Percentiles rank a stretch among this genome's conserved stretches.
Evolutionary conservation across 1,140 invertebrate genomes (phyloP).

Genomic region (Orchestia grillus): DNA sequence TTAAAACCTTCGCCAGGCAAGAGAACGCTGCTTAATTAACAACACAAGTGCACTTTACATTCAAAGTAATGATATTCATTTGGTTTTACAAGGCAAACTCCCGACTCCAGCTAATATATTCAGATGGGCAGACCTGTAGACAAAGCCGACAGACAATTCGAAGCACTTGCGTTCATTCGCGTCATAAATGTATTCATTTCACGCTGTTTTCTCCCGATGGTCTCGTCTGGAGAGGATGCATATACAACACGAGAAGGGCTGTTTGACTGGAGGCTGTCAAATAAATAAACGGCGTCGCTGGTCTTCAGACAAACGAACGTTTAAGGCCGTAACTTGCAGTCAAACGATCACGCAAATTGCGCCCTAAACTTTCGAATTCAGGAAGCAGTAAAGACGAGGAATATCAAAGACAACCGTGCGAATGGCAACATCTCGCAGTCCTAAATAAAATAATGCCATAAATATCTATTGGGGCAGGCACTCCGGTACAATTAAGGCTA

Average conservation of each 20-base stretch:
- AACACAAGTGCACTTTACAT: neutral
- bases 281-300: neutral
- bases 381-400: constrained; percentile 21
- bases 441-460: constrained; percentile 2
- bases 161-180: neutral
- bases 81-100: neutral
- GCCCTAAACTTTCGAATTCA: neutral
- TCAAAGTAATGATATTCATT: neutral
- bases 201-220: neutral
- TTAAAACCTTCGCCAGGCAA: neutral
- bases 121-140: neutral
- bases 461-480: constrained; percentile 40
- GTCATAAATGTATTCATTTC: neutral
- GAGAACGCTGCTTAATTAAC: neutral
- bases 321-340: constrained; percentile 1
- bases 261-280: neutral
- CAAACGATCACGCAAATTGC: constrained; percentile 15
- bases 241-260: neutral
- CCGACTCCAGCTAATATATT: neutral
- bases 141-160: neutral
- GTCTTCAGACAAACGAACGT: constrained; percentile 23
- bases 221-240: neutral
- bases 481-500: constrained; percentile 16
- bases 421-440: constrained; percentile 9
- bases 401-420: constrained; percentile 1